Base-by-base conservation (phyloP, 2,888 invertebrate species). In the Erebia epiphron region DNA sequence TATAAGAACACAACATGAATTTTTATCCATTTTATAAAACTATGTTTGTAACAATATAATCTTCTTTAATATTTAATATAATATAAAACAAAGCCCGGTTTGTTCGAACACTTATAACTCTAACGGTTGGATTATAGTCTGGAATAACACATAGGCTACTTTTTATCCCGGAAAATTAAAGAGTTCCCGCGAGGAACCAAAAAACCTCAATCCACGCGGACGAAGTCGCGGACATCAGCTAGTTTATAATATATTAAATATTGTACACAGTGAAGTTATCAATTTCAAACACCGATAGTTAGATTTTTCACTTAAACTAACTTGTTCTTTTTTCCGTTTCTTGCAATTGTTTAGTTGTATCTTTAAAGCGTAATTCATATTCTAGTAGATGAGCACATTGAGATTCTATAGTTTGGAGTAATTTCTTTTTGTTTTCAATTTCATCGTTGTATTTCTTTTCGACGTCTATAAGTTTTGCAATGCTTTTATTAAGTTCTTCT, bases 391-490 rank as follows among this genome's bases (percentile, higher is more conserved):
- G 80, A 13, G 79, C 75, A 73, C 83, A 79, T 11, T 88, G 69
- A 49, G 80, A 73, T 69, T 86, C 83, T 16, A 87, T 69, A 78
- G 85, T 86, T 16, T 68, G 68, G 77, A 84, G 82, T 11, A 89
- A 72, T 61, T 78, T 81, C 8, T 78, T 79, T 26, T 85, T 89
- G 50, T 85, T 83, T 73, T 87, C 83, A 41, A 76, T 66, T 78
- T 81, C 82, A 71, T 83, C 79, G 8, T 84, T 81, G 69, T 84
- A 87, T 78, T 85, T 88, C 62, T 85, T 83, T 78, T 92, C 89
- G 54, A 80, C 77, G 77, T 89, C 89, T 21, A 85, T 81, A 54
- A 89, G 73, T 76, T 86, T 88, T 41, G 77, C 78, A 9, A 85
- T 75, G 57, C 83, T 87, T 11, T 35, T 46, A 69, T 82, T 83